Evolutionary conservation across 92 coral and sea anemone genomes (phyloP).

Genomic region (Porites divaricata): DNA sequence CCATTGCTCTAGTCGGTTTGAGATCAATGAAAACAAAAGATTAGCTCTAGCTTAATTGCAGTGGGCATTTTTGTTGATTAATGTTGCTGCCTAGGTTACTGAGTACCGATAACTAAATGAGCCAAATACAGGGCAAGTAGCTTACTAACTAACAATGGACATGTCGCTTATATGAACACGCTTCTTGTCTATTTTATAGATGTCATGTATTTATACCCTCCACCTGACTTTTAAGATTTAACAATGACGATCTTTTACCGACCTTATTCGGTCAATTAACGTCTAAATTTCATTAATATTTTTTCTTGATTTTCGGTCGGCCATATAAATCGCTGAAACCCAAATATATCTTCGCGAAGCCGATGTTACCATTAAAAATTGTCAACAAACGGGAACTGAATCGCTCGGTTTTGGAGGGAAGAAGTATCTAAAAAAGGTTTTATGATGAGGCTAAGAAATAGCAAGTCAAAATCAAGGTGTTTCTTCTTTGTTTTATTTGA

Average conservation of each 20-base stretch:
- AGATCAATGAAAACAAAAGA: neutral
- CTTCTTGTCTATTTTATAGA: neutral
- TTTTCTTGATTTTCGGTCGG: no score
- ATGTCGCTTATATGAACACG: neutral
- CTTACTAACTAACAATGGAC: neutral
- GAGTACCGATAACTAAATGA: neutral
- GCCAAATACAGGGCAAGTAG: neutral
- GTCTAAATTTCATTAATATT: neutral
- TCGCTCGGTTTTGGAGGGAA: neutral
- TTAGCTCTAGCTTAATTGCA: neutral
- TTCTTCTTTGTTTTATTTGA: neutral
- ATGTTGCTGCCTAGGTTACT: constrained; percentile 26
- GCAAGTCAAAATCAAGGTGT: neutral
- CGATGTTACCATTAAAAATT: neutral
- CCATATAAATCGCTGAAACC: neutral
- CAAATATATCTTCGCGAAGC: neutral
- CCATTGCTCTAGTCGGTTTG: neutral
- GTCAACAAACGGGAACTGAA: neutral
- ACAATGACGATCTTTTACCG: neutral
- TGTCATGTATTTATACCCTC: neutral
- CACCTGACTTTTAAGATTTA: neutral
- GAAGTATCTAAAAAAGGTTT: no score
- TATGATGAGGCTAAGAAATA: neutral
- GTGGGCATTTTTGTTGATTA: constrained; percentile 23
- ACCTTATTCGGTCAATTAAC: neutral